Percentiles rank a stretch among this genome's conserved stretches.
Evolutionary conservation across 2,888 invertebrate genomes (phyloP).

Genomic region (Athalia rosae): DNA sequence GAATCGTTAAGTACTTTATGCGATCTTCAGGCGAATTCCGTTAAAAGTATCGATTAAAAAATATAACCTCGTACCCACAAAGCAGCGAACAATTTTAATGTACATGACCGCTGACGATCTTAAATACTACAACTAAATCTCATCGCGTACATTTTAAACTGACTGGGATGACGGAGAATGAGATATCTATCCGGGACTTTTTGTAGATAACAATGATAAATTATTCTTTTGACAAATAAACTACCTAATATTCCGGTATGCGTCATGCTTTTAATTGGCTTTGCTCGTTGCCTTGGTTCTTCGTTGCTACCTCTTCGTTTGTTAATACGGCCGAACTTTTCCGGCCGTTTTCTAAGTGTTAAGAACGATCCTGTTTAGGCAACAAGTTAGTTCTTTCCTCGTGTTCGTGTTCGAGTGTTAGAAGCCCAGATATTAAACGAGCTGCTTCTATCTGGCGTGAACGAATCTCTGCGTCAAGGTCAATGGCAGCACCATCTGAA

Average conservation of each 20-base stretch:
- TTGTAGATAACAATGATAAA: neutral
- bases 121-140: too few species aligned
- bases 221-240: conserved; percentile 47
- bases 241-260: conserved; percentile 60
- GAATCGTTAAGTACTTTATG: too few species aligned
- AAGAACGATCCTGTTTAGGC: conserved; percentile 65
- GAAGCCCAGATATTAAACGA: conserved; percentile 57
- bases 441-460: conserved; percentile 59
- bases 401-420: conserved; percentile 60
- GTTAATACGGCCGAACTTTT: conserved; percentile 54
- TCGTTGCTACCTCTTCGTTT: conserved; percentile 50
- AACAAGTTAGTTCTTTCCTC: conserved; percentile 67
- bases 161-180: too few species aligned
- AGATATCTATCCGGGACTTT: too few species aligned
- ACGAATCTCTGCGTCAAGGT: conserved; percentile 60
- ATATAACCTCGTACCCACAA: neutral
- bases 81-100: too few species aligned
- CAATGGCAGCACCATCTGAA: conserved; percentile 47
- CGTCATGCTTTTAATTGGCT: conserved; percentile 63
- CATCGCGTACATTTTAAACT: too few species aligned
- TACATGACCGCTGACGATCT: too few species aligned
- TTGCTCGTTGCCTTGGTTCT: conserved; percentile 55
- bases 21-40: neutral
- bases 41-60: neutral
- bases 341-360: conserved; percentile 67